Evolutionary conservation across 2,113 vertebrate species (phyloP).

Genomic region (Arizona elegans): DNA sequence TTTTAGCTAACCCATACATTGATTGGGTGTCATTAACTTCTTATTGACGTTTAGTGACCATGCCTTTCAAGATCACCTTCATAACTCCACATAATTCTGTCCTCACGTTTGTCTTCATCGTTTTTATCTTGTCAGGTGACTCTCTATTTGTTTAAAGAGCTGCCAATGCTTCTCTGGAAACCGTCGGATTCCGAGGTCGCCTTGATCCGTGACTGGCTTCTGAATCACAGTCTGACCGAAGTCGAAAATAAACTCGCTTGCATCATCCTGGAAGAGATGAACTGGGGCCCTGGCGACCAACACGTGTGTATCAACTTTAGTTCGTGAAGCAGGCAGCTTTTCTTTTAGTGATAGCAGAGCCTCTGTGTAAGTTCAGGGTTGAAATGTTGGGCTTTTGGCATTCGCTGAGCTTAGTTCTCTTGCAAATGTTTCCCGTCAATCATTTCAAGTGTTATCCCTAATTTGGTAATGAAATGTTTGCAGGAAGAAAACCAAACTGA

Average conservation of each 20-base stretch:
- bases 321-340: background rate
- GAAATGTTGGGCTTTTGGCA: background rate
- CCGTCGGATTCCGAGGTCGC: conserved; percentile 79
- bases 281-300: conserved; percentile 83
- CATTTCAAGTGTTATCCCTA: background rate
- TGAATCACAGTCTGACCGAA: conserved; percentile 79
- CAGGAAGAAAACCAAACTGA: background rate
- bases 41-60: background rate
- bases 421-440: background rate
- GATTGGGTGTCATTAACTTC: background rate
- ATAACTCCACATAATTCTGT: conserved; percentile 10
- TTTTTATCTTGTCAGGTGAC: conserved; percentile 78
- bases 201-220: conserved; percentile 86
- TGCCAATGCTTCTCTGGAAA: conserved; percentile 87
- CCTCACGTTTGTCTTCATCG: background rate
- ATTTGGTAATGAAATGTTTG: background rate
- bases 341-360: background rate
- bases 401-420: background rate
- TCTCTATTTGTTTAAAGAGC: conserved; percentile 94
- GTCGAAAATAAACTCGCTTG: conserved; percentile 95
- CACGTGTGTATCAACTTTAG: conserved; percentile 67
- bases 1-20: background rate
- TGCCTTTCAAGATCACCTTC: background rate
- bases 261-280: conserved; percentile 91
- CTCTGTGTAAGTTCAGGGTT: background rate